Evolutionary conservation across 1,140 invertebrate genomes (phyloP), one percentile per base, ranked within the genome.

Genomic region (Triops cancriformis): DNA sequence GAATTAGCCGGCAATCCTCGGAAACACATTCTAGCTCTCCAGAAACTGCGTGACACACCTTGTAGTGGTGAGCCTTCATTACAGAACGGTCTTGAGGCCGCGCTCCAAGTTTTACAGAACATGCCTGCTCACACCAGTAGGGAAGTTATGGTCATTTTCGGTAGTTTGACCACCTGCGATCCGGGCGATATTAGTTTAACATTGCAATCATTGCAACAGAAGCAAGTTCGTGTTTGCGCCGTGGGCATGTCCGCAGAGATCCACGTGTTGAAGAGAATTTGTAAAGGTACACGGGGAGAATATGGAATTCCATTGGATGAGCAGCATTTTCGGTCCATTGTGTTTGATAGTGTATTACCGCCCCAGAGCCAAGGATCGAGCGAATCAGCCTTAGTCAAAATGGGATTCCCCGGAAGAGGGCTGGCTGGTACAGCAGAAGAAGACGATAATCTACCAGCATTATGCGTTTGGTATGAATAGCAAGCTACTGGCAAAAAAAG

Each of bases 201-300:
- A 9, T 92, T 98, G 82, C 88, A 93, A 86, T 78, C 79, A 10
- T 73, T 89, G 64, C 86, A 87, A 78, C 84, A 85, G 26, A 81
- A 84, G 42, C 87, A 88, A 79, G 89, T 98, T 41, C 87, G 95
- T 74, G 97, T 94, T 85, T 98, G 96, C 31, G 92, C 99, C 0
- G 95, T 99, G 81, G 95, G 95, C 42, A 84, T 99, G 27, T 91
- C 95, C 26, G 97, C 97, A n/a, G 97, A 99, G 88, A 91, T 99
- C 4, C 89, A 91, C 80, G 90, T 98, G 26, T 98, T 94, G 85
- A 92, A 92, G 82, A 89, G 90, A 82, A 85, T 99, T 75, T 92
- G 93, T 75, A 89, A 90, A 81, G 89, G 92, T 81, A 99, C 97
- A 12, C 89, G 91, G 80, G 95, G 94, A 77, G 88, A 89, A 64